Conservation (phyloP, 2,113 vertebrate species). For the Heterotis niloticus region DNA sequence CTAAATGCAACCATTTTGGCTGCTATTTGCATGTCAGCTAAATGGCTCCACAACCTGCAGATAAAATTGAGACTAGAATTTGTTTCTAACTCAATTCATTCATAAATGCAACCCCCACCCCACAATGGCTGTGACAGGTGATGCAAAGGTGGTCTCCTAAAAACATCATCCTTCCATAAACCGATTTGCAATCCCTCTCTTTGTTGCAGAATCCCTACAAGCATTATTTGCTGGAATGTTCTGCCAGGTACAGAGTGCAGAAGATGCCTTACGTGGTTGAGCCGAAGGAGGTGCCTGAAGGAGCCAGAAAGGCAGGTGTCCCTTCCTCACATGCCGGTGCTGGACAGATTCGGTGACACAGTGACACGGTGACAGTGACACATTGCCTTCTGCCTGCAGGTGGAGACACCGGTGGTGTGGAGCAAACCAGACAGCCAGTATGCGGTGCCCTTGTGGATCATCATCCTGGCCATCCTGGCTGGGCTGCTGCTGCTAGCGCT, state of each 20-base stretch:
- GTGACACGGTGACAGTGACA: not conserved
- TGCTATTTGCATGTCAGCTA: too few species aligned
- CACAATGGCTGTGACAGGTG: too few species aligned
- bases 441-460: constrained; percentile 82
- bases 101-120: too few species aligned
- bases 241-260: constrained; percentile 69
- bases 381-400: constrained; percentile 49
- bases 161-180: too few species aligned
- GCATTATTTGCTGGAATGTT: constrained; percentile 72
- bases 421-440: constrained; percentile 76
- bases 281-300: constrained; percentile 63
- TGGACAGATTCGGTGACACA: too few species aligned
- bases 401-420: constrained; percentile 78
- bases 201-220: constrained; percentile 66
- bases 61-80: too few species aligned
- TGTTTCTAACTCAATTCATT: too few species aligned
- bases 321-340: not conserved
- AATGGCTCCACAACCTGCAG: too few species aligned
- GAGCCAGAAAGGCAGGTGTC: constrained; percentile 68
- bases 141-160: too few species aligned
- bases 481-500: constrained; percentile 82
- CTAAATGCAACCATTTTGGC: too few species aligned
- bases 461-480: constrained; percentile 82
- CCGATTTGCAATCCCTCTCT: too few species aligned
- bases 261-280: constrained; percentile 79